These are phyloP conservation scores for Trypoxylus dichotomus DNA, from an alignment of 1,140 invertebrate species.

Conservation along the genomic window DNA sequence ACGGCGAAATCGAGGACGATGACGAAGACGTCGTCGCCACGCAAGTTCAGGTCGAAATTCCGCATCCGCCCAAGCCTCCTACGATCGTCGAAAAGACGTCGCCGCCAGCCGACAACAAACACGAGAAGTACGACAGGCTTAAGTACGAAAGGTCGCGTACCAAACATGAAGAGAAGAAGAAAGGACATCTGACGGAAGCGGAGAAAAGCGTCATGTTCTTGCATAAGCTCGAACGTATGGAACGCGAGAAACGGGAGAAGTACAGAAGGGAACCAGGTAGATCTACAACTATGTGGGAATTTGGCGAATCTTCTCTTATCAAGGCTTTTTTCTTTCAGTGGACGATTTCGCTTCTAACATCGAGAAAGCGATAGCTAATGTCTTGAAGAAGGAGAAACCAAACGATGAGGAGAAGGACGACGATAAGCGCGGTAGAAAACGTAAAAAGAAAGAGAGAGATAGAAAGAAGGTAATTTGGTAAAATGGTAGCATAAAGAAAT, in stretches of 20 bases:
- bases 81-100: neutral
- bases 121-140: constrained; percentile 38
- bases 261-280: constrained; percentile 43
- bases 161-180: constrained; percentile 32
- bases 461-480: constrained; percentile 39
- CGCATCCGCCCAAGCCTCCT: constrained; percentile 20
- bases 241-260: constrained; percentile 47
- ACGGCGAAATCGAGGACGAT: constrained; percentile 64
- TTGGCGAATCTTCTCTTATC: neutral
- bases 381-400: constrained; percentile 57
- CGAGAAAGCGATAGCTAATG: constrained; percentile 73
- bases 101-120: constrained; percentile 38
- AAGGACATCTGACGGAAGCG: constrained; percentile 51
- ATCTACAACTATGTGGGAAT: neutral
- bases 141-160: constrained; percentile 37
- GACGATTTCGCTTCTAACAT: constrained; percentile 75
- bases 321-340: constrained; percentile 43
- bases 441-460: constrained; percentile 49
- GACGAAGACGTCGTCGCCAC: constrained; percentile 56
- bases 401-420: constrained; percentile 49
- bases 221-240: constrained; percentile 48
- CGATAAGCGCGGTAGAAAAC: constrained; percentile 53
- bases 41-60: constrained; percentile 35
- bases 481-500: no score
- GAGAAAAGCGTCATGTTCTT: constrained; percentile 51